These are phyloP conservation scores for Chaetodon trifasciatus DNA, from an alignment of 2,797 vertebrate species.

Conservation along the genomic window DNA sequence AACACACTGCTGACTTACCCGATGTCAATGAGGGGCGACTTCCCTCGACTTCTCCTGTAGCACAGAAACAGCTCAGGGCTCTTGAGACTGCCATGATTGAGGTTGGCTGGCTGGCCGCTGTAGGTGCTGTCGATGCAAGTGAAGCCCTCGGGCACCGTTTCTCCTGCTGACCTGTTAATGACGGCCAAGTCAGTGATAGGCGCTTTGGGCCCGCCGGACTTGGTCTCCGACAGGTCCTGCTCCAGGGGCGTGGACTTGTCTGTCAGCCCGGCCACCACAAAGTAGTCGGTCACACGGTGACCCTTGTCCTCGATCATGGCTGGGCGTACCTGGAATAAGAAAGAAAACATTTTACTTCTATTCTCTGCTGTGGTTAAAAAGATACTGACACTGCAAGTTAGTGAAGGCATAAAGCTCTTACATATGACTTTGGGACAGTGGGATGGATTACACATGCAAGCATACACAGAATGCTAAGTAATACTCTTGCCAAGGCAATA, in stretches of 20 bases:
- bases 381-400: slow-evolving; percentile 2
- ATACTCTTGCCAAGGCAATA: slow-evolving; percentile 46
- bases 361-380: neutral
- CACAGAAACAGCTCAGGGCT: slow-evolving; percentile 97
- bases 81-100: slow-evolving; percentile 98
- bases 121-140: slow-evolving; percentile 96
- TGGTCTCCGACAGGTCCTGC: slow-evolving; percentile 94
- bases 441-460: slow-evolving; percentile 48
- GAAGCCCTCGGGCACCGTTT: slow-evolving; percentile 95
- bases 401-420: slow-evolving; percentile 20
- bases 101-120: slow-evolving; percentile 94
- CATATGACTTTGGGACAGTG: slow-evolving; percentile 38
- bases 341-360: neutral
- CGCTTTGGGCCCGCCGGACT: slow-evolving; percentile 92
- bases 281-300: slow-evolving; percentile 98
- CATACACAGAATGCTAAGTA: slow-evolving; percentile 67
- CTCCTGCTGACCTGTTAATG: slow-evolving; percentile 95
- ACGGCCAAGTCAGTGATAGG: slow-evolving; percentile 96
- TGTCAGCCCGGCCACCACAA: slow-evolving; percentile 97
- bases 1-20: slow-evolving; percentile 87
- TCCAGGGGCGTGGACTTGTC: slow-evolving; percentile 93
- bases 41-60: slow-evolving; percentile 93
- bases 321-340: slow-evolving; percentile 76
- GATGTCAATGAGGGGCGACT: slow-evolving; percentile 93
- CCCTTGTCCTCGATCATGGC: slow-evolving; percentile 98